Evolutionary conservation across 2,888 invertebrate species (phyloP).

Genomic region (Antheraea yamamai): DNA sequence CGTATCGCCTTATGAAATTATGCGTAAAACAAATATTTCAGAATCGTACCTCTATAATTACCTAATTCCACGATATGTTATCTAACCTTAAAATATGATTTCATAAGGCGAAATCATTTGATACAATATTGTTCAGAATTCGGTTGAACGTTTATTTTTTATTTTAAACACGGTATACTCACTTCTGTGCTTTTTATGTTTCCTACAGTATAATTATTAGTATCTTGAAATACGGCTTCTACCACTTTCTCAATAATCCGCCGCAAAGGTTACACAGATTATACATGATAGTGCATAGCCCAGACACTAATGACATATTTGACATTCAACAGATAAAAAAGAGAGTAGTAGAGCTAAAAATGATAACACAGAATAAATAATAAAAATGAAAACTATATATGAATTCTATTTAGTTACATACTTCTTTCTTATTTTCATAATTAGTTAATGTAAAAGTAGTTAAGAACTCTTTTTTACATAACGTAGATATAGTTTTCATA

Average conservation of each 20-base stretch:
- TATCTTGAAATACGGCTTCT: constrained; percentile 5
- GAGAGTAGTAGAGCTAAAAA: too few species aligned
- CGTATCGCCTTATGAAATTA: background rate
- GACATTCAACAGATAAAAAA: background rate
- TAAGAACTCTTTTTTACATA: too few species aligned
- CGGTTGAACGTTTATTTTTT: background rate
- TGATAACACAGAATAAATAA: too few species aligned
- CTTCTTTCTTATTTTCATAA: too few species aligned
- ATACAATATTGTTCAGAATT: background rate
- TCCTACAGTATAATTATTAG: background rate
- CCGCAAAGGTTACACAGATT: background rate
- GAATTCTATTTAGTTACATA: too few species aligned
- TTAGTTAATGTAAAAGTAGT: too few species aligned
- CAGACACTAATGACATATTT: background rate
- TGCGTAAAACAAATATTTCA: constrained; percentile 3
- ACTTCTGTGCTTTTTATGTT: background rate
- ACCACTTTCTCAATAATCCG: background rate
- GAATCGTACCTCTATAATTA: constrained; percentile 29
- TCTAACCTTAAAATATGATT: constrained; percentile 62
- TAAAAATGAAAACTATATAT: too few species aligned
- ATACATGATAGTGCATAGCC: background rate
- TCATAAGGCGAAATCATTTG: constrained; percentile 12
- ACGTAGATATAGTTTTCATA: too few species aligned
- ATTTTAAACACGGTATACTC: background rate
- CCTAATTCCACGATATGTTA: constrained; percentile 56